These are phyloP conservation scores for Sebastes goodei DNA, from an alignment of 2,797 vertebrate genomes.

Conservation along the genomic window DNA sequence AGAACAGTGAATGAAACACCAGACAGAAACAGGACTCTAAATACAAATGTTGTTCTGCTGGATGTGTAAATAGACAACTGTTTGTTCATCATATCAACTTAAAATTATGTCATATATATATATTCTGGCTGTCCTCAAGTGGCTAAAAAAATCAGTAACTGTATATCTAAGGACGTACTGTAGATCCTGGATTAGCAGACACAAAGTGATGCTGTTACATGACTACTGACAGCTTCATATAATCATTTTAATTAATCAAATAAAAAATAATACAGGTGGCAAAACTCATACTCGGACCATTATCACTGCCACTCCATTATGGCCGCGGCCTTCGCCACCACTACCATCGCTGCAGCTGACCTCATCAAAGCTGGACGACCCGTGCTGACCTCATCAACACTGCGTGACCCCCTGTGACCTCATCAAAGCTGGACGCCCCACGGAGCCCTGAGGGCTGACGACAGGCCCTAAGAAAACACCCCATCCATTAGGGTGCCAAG, in stretches of 20 bases:
- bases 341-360: slow-evolving; percentile 74
- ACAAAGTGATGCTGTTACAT: background rate
- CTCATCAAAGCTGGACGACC: slow-evolving; percentile 87
- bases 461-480: slow-evolving; percentile 75
- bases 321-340: slow-evolving; percentile 36
- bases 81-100: background rate
- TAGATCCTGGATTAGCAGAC: background rate
- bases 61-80: background rate
- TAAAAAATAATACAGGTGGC: slow-evolving; percentile 44
- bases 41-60: background rate
- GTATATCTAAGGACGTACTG: background rate
- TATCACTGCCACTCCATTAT: slow-evolving; percentile 71
- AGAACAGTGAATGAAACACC: background rate
- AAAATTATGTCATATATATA: background rate
- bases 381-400: slow-evolving; percentile 84
- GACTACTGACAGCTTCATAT: background rate
- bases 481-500: slow-evolving; percentile 82
- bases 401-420: slow-evolving; percentile 80
- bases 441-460: slow-evolving; percentile 69
- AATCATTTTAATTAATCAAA: slow-evolving; percentile 18
- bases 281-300: slow-evolving; percentile 59
- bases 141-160: background rate
- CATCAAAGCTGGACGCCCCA: slow-evolving; percentile 84
- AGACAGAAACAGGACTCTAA: background rate
- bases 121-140: background rate